Percentiles rank a stretch among this genome's conserved stretches.
These are phyloP conservation scores for Amblyopsis rosae DNA, from an alignment of 2,113 vertebrate genomes.

Conservation along the genomic window DNA sequence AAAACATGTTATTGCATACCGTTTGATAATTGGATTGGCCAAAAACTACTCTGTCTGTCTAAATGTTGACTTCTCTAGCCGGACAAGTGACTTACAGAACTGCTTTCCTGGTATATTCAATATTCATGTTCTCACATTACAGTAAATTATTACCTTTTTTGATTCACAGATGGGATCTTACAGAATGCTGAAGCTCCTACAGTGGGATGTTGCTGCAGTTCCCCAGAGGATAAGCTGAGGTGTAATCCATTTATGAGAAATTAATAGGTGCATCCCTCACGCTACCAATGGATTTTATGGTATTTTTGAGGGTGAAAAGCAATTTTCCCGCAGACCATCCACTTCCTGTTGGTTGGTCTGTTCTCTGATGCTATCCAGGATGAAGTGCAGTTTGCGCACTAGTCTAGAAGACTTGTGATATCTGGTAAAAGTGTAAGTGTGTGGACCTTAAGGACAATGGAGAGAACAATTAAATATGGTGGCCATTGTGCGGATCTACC, in stretches of 20 bases:
- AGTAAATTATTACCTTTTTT: too few relatives aligned
- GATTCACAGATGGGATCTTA: too few relatives aligned
- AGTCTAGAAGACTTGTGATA: constrained; percentile 80
- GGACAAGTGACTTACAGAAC: too few relatives aligned
- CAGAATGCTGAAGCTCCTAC: too few relatives aligned
- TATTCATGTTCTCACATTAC: too few relatives aligned
- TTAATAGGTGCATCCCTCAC: neutral
- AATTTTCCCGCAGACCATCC: constrained; percentile 11
- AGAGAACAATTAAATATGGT: neutral
- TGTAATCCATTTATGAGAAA: constrained; percentile 62
- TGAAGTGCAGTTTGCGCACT: constrained; percentile 74
- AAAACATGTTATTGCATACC: too few relatives aligned
- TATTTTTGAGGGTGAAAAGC: neutral
- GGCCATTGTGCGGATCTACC: constrained; percentile 74
- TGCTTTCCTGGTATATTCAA: too few relatives aligned
- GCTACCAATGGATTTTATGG: constrained; percentile 3
- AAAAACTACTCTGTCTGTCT: too few relatives aligned
- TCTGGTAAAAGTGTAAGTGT: constrained; percentile 65
- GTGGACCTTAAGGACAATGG: constrained; percentile 2
- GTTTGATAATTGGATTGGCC: too few relatives aligned
- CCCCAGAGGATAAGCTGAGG: constrained; percentile 31
- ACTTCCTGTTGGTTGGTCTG: constrained; percentile 64
- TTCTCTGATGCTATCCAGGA: constrained; percentile 63
- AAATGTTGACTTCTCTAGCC: too few relatives aligned
- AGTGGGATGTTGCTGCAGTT: too few relatives aligned